These are phyloP conservation scores for Drosophila kepulauana DNA, from an alignment of 1,140 invertebrate species.

Conservation along the genomic window DNA sequence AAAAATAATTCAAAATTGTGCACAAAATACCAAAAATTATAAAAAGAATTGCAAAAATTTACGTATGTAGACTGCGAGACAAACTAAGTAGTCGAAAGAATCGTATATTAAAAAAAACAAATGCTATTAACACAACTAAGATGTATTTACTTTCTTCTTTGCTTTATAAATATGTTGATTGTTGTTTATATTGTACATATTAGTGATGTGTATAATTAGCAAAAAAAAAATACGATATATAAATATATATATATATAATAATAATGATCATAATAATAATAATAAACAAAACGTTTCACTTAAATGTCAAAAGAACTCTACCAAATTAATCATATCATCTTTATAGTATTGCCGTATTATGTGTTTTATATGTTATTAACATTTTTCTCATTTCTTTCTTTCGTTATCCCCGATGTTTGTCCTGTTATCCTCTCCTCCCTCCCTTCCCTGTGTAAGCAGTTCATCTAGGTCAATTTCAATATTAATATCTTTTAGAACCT, in stretches of 20 bases:
- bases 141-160: slow-evolving; percentile 55
- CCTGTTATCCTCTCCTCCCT: not conserved
- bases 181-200: not conserved
- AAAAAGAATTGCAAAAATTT: slow-evolving; percentile 12
- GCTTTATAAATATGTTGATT: slow-evolving; percentile 24
- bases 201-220: slow-evolving; percentile 23
- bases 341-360: slow-evolving; percentile 31
- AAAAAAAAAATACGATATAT: not conserved
- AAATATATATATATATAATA: slow-evolving; percentile 23
- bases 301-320: slow-evolving; percentile 26
- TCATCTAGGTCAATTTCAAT: not conserved
- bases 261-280: slow-evolving; percentile 12
- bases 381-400: slow-evolving; percentile 12
- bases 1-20: slow-evolving; percentile 70
- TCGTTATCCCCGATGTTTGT: not conserved
- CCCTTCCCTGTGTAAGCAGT: slow-evolving; percentile 22
- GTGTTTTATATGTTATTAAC: slow-evolving; percentile 26
- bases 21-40: slow-evolving; percentile 61
- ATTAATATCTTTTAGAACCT: slow-evolving; percentile 8
- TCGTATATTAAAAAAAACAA: slow-evolving; percentile 2
- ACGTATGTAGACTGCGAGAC: not conserved
- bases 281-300: slow-evolving; percentile 36
- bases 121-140: slow-evolving; percentile 37
- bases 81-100: not conserved
- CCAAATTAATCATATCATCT: slow-evolving; percentile 17